Evolutionary conservation across 92 coral and sea anemone species (phyloP), one percentile per base, ranked within the genome.

Genomic region (Epizoanthus ramosus): DNA sequence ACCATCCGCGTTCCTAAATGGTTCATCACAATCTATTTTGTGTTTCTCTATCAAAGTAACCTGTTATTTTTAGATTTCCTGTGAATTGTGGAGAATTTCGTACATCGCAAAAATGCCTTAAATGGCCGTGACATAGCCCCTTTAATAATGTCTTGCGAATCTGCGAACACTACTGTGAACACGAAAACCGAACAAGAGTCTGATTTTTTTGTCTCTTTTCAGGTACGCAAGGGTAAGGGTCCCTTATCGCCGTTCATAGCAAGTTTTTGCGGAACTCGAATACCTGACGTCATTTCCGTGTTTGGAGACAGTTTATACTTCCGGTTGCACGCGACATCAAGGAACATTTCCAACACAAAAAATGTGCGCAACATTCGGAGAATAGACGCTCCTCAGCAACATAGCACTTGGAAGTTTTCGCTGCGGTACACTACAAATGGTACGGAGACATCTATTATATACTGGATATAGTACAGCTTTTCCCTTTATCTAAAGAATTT

Each of bases 221-320:
- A 77, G 82, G 65, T 92, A 43, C 80, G 97, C 22, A 84, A 90
- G 35, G 97, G 97, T 21, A 92, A 82, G 73, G 97, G 97, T 19
- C 79, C 75, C 37, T 82, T 87, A 69, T 87, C 97, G 1, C 93
- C 87, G 39, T 90, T 85, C 80, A 60, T 92, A 7, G 85, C 84
- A 50, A 91, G 85, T 68, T 71, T 87, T 61, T 92, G 97, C 83
- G 97, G 97, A 31, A 72, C 80, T 23, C 71, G 68, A 41, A 65
- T 19, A 47, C 87, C 89, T 10, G 84, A 85, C 68, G 90, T 91
- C 37, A 56, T 92, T 50, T 79, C 94, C 19, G 88, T 90, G 6
- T 79, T 90, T 54, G 79, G 80, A 63, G 92, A 88, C 39, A 83
- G 97, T 63, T 67, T 92, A 70, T 85, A 81, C 68, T 63, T 90